phyloP scores from a whole-genome alignment of 2,797 vertebrate genomes.

The Mormyrus proboscirostris region DNA sequence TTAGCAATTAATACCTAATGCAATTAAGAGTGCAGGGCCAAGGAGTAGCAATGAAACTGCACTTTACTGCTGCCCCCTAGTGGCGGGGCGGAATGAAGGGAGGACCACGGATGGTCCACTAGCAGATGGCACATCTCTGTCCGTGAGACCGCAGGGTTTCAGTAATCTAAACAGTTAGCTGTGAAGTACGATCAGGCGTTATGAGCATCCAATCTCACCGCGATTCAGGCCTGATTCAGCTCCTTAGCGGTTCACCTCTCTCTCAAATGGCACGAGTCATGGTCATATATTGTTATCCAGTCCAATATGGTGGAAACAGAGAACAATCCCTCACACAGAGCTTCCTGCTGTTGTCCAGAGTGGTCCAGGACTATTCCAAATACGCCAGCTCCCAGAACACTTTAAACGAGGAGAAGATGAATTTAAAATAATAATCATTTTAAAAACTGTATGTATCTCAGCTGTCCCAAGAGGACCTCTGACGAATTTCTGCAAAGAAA shows the following conservation, averaged over 20 bases:
- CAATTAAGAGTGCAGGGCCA: neutral
- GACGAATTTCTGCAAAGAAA: too few relatives aligned
- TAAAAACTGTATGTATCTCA: neutral
- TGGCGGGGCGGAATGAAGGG: neutral
- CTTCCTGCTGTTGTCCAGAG: neutral
- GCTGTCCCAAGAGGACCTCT: neutral
- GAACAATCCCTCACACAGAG: neutral
- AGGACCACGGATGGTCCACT: neutral
- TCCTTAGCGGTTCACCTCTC: conserved; percentile 9
- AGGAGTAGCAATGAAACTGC: neutral
- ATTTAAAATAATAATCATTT: neutral
- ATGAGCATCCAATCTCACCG: conserved; percentile 21
- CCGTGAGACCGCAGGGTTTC: neutral
- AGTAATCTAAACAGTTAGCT: neutral
- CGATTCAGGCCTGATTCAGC: neutral
- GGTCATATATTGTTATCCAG: neutral
- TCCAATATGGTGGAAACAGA: neutral
- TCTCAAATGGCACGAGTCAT: neutral
- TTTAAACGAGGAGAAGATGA: neutral
- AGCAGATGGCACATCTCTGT: neutral
- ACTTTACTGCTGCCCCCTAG: neutral
- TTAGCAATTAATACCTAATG: conserved; percentile 3
- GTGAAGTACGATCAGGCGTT: conserved; percentile 16
- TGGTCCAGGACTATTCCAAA: neutral
- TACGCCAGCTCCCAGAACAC: too few relatives aligned